Percentiles rank a stretch among this genome's conserved stretches.
These are phyloP conservation scores for Manis pentadactyla DNA, from an alignment of 2,797 vertebrate genomes.

Conservation along the genomic window DNA sequence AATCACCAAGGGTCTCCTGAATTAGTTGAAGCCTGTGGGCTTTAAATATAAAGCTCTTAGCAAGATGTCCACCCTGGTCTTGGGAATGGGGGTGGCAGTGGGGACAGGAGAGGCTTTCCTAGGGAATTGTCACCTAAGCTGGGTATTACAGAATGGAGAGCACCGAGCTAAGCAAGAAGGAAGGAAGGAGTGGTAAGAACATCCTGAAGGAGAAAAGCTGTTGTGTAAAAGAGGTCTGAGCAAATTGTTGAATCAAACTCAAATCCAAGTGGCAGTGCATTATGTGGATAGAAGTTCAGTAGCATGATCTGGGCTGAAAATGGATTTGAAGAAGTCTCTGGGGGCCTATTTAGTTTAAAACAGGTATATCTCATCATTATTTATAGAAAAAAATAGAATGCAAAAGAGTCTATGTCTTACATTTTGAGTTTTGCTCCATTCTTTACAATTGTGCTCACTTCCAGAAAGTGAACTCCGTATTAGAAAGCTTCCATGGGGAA, in stretches of 20 bases:
- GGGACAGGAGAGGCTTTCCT: background rate
- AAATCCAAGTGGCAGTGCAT: background rate
- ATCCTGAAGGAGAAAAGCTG: background rate
- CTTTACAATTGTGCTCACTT: background rate
- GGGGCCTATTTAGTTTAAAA: background rate
- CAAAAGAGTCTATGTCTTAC: background rate
- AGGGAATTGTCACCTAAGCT: background rate
- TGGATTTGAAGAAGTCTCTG: background rate
- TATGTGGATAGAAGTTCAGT: background rate
- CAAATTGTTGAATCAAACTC: background rate
- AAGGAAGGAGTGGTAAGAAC: background rate
- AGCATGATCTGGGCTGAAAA: background rate
- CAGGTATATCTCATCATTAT: background rate
- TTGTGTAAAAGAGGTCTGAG: background rate
- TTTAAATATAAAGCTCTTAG: background rate
- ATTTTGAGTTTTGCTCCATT: background rate
- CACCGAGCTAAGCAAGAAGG: background rate
- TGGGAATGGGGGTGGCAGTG: background rate
- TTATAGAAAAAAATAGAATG: background rate
- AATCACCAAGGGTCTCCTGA: background rate
- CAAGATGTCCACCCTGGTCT: background rate
- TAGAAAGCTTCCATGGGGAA: background rate
- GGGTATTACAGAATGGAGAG: background rate
- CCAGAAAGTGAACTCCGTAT: background rate
- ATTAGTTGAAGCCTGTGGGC: background rate